Percentiles rank a stretch among this genome's conserved stretches.
Conservation (phyloP, 64 coral and sea anemone species). For the Anthopleura sola region DNA sequence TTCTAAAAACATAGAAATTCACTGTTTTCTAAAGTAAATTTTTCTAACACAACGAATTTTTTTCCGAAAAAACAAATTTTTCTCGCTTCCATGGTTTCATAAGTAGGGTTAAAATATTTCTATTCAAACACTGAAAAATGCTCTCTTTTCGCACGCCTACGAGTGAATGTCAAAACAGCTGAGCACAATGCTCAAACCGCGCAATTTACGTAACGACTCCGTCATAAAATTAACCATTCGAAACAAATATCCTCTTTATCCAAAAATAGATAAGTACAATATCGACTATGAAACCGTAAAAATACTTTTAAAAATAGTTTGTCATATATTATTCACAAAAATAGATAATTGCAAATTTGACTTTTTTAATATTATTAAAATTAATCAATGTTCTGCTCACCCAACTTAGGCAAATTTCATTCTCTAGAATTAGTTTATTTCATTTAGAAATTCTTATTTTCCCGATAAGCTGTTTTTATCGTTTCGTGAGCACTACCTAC, state of each 20-base stretch:
- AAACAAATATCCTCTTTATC: neutral
- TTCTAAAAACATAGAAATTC: too few relatives aligned
- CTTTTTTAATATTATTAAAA: too few relatives aligned
- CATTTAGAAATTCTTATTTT: too few relatives aligned
- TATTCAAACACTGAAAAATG: constrained; percentile 1
- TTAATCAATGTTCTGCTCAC: too few relatives aligned
- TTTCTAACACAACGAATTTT: too few relatives aligned
- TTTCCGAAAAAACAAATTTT: neutral
- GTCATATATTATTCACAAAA: too few relatives aligned
- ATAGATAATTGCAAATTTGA: too few relatives aligned
- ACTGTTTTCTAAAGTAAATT: too few relatives aligned
- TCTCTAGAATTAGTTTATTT: too few relatives aligned
- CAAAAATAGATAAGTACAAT: neutral
- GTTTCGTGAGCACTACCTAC: too few relatives aligned
- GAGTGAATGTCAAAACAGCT: neutral
- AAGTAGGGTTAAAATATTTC: neutral
- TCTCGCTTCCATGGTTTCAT: constrained; percentile 13
- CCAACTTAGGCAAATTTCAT: too few relatives aligned
- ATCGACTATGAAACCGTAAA: neutral
- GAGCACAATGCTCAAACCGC: neutral
- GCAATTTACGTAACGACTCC: neutral
- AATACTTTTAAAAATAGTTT: neutral
- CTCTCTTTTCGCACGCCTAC: neutral
- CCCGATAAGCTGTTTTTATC: too few relatives aligned
- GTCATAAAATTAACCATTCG: neutral